Percentiles rank a stretch among this genome's conserved stretches.
Evolutionary conservation across 2,797 vertebrate species (phyloP).

Genomic region (Vultur gryphus): DNA sequence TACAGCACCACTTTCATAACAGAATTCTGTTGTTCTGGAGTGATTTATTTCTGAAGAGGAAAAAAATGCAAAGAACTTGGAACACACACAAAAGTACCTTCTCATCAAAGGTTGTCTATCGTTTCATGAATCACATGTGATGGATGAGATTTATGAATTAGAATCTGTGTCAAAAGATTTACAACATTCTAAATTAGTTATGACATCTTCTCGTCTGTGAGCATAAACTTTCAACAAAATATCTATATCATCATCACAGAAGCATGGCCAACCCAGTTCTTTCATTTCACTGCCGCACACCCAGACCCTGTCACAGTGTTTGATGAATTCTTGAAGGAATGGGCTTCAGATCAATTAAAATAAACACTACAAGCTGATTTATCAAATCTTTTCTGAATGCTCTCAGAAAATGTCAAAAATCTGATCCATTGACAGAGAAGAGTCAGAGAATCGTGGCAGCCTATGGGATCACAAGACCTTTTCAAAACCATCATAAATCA

Average conservation of each 20-base stretch:
- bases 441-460: slow-evolving; percentile 84
- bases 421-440: slow-evolving; percentile 84
- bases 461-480: slow-evolving; percentile 89
- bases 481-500: slow-evolving; percentile 91
- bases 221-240: slow-evolving; percentile 78
- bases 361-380: slow-evolving; percentile 84
- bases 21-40: slow-evolving; percentile 71
- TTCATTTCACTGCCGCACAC: slow-evolving; percentile 68
- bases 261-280: slow-evolving; percentile 66
- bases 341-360: slow-evolving; percentile 86
- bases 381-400: slow-evolving; percentile 85
- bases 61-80: slow-evolving; percentile 74
- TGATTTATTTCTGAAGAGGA: slow-evolving; percentile 76
- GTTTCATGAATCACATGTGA: slow-evolving; percentile 81
- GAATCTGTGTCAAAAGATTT: slow-evolving; percentile 77
- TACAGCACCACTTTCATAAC: slow-evolving; percentile 56
- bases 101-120: slow-evolving; percentile 78
- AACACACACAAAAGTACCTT: slow-evolving; percentile 76
- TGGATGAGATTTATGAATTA: slow-evolving; percentile 80
- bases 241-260: slow-evolving; percentile 74
- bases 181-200: slow-evolving; percentile 79
- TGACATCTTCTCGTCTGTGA: slow-evolving; percentile 74
- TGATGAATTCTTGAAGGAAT: slow-evolving; percentile 83
- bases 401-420: slow-evolving; percentile 84
- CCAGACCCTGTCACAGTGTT: slow-evolving; percentile 73